Conservation (phyloP, 1,140 invertebrate genomes). For the Phortica variegata region DNA sequence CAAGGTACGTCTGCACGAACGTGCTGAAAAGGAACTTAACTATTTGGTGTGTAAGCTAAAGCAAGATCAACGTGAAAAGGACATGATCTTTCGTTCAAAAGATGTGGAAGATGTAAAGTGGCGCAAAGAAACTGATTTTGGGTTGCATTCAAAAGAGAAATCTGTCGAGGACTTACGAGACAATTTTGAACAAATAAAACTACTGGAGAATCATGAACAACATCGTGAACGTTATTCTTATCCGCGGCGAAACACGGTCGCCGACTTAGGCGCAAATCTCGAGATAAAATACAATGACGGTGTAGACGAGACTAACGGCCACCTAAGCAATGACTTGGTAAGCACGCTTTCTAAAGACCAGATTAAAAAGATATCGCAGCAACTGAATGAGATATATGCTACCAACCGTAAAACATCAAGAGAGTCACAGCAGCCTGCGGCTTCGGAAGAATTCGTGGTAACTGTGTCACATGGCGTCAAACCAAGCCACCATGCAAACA, state of each 20-base stretch:
- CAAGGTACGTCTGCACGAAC: constrained; percentile 73
- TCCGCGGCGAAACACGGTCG: constrained; percentile 80
- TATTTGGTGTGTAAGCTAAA: constrained; percentile 76
- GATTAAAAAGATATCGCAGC: constrained; percentile 76
- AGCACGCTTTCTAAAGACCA: constrained; percentile 83
- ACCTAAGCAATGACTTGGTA: constrained; percentile 74
- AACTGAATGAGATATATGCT: constrained; percentile 80
- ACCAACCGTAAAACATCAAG: constrained; percentile 56
- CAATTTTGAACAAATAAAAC: constrained; percentile 62
- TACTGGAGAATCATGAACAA: constrained; percentile 56
- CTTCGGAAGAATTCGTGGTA: constrained; percentile 62
- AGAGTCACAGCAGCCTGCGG: background rate
- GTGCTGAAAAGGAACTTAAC: constrained; percentile 79
- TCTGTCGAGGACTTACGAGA: constrained; percentile 82
- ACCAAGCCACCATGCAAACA: constrained; percentile 44
- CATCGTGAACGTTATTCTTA: constrained; percentile 75
- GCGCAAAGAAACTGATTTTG: constrained; percentile 71
- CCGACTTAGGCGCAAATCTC: constrained; percentile 71
- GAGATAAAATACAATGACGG: constrained; percentile 58
- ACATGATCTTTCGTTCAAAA: constrained; percentile 77
- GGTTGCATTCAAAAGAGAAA: constrained; percentile 78
- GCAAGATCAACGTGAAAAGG: constrained; percentile 76
- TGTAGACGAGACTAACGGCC: constrained; percentile 26
- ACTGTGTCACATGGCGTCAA: constrained; percentile 59
- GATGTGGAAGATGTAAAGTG: constrained; percentile 72